Conservation (phyloP, 2,888 invertebrate species). For the Mythimna loreyi region DNA sequence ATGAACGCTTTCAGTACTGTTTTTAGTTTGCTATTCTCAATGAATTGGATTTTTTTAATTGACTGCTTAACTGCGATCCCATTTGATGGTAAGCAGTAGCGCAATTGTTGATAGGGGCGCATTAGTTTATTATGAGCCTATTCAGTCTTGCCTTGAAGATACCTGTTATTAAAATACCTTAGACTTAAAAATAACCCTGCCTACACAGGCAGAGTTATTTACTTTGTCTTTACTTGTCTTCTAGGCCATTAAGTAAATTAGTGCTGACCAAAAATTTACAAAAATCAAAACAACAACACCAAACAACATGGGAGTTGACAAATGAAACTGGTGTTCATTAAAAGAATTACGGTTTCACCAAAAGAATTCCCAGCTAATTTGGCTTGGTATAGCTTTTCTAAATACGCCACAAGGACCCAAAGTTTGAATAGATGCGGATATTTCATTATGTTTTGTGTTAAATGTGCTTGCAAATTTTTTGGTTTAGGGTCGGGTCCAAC, state of each 20-base stretch:
- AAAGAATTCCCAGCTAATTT: background rate
- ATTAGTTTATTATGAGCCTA: no score
- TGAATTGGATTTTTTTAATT: background rate
- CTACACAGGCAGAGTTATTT: no score
- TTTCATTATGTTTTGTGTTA: constrained; percentile 53
- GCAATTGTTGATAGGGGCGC: no score
- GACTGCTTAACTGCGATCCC: no score
- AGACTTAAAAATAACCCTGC: no score
- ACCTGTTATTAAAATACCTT: no score
- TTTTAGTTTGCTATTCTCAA: background rate
- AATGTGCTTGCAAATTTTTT: constrained; percentile 49
- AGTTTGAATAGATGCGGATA: constrained; percentile 55
- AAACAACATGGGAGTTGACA: background rate
- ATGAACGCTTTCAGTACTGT: background rate
- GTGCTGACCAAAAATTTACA: no score
- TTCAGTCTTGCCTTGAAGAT: no score
- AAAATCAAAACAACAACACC: background rate
- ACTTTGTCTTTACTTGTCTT: no score
- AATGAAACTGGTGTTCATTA: background rate
- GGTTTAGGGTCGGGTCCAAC: constrained; percentile 29
- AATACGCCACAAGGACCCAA: constrained; percentile 28
- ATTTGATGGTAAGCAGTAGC: no score
- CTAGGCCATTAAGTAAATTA: no score
- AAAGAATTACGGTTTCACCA: background rate
- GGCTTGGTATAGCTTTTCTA: constrained; percentile 10